Evolutionary conservation across 2,113 vertebrate species (phyloP).

Genomic region (Cinclus cinclus): DNA sequence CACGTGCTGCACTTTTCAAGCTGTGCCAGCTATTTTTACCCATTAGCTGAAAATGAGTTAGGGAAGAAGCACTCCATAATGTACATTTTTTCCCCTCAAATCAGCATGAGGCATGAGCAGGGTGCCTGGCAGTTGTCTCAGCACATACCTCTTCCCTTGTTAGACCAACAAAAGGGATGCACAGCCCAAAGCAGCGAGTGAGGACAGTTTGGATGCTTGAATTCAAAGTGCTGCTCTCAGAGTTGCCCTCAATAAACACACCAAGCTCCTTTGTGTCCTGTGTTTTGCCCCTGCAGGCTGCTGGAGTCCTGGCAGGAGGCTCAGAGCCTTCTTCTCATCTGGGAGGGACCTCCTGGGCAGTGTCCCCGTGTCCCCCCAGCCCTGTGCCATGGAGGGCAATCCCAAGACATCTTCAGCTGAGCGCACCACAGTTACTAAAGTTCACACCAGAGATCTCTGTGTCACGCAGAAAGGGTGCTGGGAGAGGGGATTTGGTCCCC

Average conservation of each 20-base stretch:
- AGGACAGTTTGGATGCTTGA: not conserved
- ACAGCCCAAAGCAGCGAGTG: not conserved
- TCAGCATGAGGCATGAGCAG: not conserved
- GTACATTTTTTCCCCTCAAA: not conserved
- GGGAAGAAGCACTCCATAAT: not conserved
- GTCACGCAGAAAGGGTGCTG: not conserved
- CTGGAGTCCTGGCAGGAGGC: not conserved
- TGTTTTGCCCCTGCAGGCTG: not conserved
- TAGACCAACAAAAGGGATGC: not conserved
- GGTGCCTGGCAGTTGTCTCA: not conserved
- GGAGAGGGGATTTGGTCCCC: not conserved
- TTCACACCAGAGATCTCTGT: not conserved
- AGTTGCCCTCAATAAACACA: not conserved
- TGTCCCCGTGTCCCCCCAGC: not conserved
- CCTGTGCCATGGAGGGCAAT: rapidly evolving
- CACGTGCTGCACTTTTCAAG: conserved; percentile 38
- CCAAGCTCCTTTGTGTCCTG: rapidly evolving
- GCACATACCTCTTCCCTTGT: not conserved
- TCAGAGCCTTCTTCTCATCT: not conserved
- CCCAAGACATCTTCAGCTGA: not conserved
- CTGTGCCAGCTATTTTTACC: conserved; percentile 50
- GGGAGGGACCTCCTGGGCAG: not conserved
- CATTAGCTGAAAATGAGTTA: conserved; percentile 35
- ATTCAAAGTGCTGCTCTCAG: not conserved
- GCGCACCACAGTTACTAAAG: not conserved